A percentile compares a stretch with the other conserved stretches of the same genome.
Evolutionary conservation across 2,888 invertebrate species (phyloP).

Genomic region (Erannis defoliaria): DNA sequence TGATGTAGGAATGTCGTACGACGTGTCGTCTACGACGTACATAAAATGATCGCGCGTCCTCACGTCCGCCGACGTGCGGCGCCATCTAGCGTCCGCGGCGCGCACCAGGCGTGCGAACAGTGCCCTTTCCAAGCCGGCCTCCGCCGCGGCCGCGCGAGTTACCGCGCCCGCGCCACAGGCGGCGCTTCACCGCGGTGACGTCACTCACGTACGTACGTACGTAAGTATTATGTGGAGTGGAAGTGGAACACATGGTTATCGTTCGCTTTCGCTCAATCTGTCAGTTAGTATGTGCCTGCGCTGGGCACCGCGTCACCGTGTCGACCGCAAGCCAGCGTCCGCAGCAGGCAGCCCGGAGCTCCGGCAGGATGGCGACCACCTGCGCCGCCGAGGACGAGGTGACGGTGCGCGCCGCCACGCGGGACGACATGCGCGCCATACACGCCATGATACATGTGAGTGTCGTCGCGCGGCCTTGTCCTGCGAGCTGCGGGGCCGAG

Average conservation of each 20-base stretch:
- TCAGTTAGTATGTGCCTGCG: too few species aligned
- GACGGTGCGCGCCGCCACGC: slow-evolving; percentile 51
- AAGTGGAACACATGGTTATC: too few species aligned
- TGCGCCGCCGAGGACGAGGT: slow-evolving; percentile 12
- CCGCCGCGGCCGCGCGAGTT: too few species aligned
- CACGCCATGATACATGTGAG: slow-evolving; percentile 69
- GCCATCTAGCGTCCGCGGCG: background rate
- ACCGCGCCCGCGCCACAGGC: background rate
- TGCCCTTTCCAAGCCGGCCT: background rate
- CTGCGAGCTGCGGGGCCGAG: background rate
- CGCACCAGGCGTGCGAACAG: background rate
- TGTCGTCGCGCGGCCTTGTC: slow-evolving; percentile 11
- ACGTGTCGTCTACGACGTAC: too few species aligned
- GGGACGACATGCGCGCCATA: slow-evolving; percentile 61
- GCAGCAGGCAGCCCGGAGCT: background rate
- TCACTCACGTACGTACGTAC: too few species aligned
- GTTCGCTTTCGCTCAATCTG: too few species aligned
- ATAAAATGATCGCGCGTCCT: too few species aligned
- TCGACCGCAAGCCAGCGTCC: background rate
- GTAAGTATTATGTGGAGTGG: too few species aligned
- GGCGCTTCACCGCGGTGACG: background rate
- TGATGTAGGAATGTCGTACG: too few species aligned
- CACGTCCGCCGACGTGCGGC: background rate
- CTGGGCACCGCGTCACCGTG: too few species aligned
- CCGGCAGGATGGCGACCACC: background rate